Conservation (phyloP, 2,113 vertebrate genomes). For the Panthera leo region DNA sequence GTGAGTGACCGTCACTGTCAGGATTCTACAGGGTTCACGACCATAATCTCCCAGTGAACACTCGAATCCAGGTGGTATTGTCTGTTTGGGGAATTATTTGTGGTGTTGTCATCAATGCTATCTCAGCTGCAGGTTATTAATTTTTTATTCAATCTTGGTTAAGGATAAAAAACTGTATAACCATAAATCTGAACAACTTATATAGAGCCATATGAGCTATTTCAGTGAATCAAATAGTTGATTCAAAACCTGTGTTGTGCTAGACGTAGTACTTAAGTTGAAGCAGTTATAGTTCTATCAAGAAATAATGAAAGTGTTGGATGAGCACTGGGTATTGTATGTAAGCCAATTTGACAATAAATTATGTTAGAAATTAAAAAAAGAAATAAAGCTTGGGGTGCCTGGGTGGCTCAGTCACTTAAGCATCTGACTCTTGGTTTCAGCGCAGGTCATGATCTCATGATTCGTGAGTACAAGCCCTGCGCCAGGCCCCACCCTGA, state of each 20-base stretch:
- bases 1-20: fast-evolving
- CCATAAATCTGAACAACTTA: not conserved
- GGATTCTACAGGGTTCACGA: not conserved
- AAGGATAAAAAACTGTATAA: not conserved
- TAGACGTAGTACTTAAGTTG: not conserved
- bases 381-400: too few species aligned
- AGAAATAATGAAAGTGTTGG: not conserved
- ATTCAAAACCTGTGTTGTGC: not conserved
- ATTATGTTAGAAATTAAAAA: too few species aligned
- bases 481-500: too few species aligned
- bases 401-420: too few species aligned
- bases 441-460: too few species aligned
- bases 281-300: not conserved
- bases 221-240: not conserved
- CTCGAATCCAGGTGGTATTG: not conserved
- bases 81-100: not conserved
- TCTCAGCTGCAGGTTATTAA: not conserved
- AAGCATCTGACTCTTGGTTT: too few species aligned
- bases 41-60: not conserved
- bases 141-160: not conserved
- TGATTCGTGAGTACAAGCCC: too few species aligned
- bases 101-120: not conserved
- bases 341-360: too few species aligned
- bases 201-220: not conserved
- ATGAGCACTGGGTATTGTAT: too few species aligned